Conservation (phyloP, 30 jellyfish, hydroid and myxozoan genomes). For the Chrysaora quinquecirrha region DNA sequence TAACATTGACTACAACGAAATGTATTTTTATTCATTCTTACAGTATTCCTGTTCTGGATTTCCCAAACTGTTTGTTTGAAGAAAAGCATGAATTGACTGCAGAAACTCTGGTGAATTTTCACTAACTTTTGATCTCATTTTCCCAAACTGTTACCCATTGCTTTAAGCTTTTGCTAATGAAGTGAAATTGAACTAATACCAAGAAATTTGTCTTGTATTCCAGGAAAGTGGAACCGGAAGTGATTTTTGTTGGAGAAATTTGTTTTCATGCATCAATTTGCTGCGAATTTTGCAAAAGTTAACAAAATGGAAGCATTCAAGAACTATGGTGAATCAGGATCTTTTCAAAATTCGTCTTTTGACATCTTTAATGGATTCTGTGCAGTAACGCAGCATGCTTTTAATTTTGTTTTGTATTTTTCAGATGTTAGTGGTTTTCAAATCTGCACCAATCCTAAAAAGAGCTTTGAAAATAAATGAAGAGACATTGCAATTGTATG, state of each 20-base stretch:
- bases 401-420: background rate
- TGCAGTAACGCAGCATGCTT: no score
- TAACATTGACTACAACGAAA: no score
- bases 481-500: constrained; percentile 86
- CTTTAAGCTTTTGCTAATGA: no score
- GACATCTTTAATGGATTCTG: no score
- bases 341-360: no score
- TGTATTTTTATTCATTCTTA: no score
- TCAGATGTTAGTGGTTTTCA: constrained; percentile 96
- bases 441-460: constrained; percentile 95
- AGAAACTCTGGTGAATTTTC: constrained; percentile 80
- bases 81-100: constrained; percentile 88
- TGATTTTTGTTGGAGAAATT: constrained; percentile 95
- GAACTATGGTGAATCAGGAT: constrained; percentile 80
- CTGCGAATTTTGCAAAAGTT: constrained; percentile 88
- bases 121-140: background rate
- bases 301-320: constrained; percentile 96
- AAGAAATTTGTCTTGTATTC: no score
- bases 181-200: no score
- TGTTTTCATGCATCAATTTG: constrained; percentile 94
- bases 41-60: constrained; percentile 91
- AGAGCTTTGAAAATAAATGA: constrained; percentile 95
- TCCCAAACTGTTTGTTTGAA: constrained; percentile 87
- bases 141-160: background rate
- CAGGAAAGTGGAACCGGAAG: constrained; percentile 85